phyloP scores from a whole-genome alignment of 2,113 vertebrate species.

The Amphilophus citrinellus region DNA sequence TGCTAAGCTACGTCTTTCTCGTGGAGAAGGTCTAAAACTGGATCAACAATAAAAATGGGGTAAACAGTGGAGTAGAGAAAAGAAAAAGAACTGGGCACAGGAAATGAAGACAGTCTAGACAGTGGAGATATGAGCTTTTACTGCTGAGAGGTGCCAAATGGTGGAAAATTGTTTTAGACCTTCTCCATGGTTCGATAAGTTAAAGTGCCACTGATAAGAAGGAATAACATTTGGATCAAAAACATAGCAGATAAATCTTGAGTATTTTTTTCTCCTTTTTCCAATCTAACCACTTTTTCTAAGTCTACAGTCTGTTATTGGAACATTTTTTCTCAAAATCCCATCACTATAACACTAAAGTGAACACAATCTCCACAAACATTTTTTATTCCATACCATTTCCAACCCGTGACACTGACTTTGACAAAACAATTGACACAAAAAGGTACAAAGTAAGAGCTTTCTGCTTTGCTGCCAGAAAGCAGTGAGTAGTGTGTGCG shows the following conservation, averaged over 20 bases:
- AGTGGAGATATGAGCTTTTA: slow-evolving; percentile 24
- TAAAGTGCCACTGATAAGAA: slow-evolving; percentile 13
- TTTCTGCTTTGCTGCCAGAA: slow-evolving; percentile 33
- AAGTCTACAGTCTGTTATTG: neutral
- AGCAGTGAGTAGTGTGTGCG: neutral
- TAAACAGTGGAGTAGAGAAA: neutral
- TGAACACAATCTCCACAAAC: neutral
- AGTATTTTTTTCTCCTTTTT: neutral
- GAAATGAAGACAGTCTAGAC: slow-evolving; percentile 27
- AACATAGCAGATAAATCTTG: neutral
- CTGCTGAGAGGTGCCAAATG: slow-evolving; percentile 6
- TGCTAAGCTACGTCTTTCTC: neutral
- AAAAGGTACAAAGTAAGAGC: slow-evolving; percentile 28
- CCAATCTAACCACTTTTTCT: neutral
- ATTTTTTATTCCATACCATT: neutral
- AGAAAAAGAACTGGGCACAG: slow-evolving; percentile 1
- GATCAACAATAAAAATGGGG: slow-evolving; percentile 8
- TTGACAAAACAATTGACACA: slow-evolving; percentile 40
- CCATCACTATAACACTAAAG: neutral
- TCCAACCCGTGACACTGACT: slow-evolving; percentile 24
- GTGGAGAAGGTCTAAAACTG: neutral
- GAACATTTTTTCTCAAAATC: neutral
- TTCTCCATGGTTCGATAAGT: slow-evolving; percentile 1
- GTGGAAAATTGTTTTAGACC: slow-evolving; percentile 23
- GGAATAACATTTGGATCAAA: slow-evolving; percentile 14